phyloP scores from a whole-genome alignment of 2,797 vertebrate species.

The Coccyzus lansbergi region DNA sequence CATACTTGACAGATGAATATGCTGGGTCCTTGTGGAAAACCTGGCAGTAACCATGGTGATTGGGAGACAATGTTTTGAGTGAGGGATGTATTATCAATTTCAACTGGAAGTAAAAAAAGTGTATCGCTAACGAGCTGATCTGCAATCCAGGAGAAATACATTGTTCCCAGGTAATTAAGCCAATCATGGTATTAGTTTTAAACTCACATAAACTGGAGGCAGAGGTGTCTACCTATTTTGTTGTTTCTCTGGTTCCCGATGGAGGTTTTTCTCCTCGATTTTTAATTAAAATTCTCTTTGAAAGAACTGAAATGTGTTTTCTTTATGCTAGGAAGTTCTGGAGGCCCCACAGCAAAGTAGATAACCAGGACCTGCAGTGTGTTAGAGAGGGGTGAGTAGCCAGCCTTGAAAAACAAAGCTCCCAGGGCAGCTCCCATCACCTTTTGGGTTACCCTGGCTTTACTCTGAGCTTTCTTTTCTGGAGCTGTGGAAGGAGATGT shows the following conservation, averaged over 20 bases:
- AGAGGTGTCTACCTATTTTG: conserved; percentile 23
- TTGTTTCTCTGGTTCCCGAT: background rate
- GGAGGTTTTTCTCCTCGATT: background rate
- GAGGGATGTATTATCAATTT: conserved; percentile 75
- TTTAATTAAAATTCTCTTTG: conserved; percentile 26
- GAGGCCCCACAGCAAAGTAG: background rate
- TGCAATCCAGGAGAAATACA: conserved; percentile 45
- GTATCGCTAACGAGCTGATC: conserved; percentile 55
- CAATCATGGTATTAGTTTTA: conserved; percentile 53
- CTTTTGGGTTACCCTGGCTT: background rate
- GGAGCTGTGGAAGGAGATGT: background rate
- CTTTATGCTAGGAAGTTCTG: background rate
- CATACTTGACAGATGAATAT: conserved; percentile 80
- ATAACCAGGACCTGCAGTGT: background rate
- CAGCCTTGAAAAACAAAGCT: background rate
- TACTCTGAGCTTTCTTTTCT: background rate
- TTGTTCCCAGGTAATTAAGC: conserved; percentile 70
- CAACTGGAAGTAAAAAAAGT: conserved; percentile 54
- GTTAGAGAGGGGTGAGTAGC: too few species aligned
- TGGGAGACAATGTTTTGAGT: conserved; percentile 76
- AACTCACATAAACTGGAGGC: conserved; percentile 54
- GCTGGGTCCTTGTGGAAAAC: conserved; percentile 73
- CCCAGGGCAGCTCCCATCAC: background rate
- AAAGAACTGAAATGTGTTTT: background rate
- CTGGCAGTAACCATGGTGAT: conserved; percentile 79